phyloP scores from a whole-genome alignment of 2,888 invertebrate species.

The Hemithea aestivaria region DNA sequence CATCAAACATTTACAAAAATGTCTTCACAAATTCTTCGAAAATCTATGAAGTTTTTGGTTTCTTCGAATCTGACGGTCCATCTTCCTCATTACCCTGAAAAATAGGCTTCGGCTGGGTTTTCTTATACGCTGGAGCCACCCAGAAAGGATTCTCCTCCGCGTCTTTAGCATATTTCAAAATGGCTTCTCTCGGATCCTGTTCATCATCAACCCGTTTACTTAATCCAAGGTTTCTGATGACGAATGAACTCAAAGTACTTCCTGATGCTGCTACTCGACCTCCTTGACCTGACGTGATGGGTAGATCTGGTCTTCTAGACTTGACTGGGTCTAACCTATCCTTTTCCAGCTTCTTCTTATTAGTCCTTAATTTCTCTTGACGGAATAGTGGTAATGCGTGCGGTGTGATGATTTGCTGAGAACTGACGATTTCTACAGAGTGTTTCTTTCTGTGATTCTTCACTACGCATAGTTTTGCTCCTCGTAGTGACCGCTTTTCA shows the following conservation, averaged over 20 bases:
- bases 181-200: conserved; percentile 96
- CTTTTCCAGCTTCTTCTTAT: conserved; percentile 94
- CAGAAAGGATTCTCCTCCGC: conserved; percentile 98
- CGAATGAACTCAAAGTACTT: conserved; percentile 96
- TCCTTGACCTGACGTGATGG: conserved; percentile 93
- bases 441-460: conserved; percentile 89
- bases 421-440: conserved; percentile 91
- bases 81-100: conserved; percentile 81
- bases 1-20: conserved; percentile 3
- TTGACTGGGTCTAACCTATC: conserved; percentile 92
- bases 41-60: conserved; percentile 53
- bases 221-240: conserved; percentile 95
- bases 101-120: conserved; percentile 92
- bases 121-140: conserved; percentile 95
- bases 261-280: conserved; percentile 97
- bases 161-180: conserved; percentile 95
- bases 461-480: conserved; percentile 93
- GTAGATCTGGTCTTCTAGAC: conserved; percentile 89
- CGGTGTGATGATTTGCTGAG: conserved; percentile 96
- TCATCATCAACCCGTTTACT: conserved; percentile 95
- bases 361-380: conserved; percentile 92
- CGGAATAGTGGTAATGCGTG: conserved; percentile 97
- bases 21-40: too few species aligned
- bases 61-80: conserved; percentile 75
- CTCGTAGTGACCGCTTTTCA: conserved; percentile 89